Base-by-base conservation (phyloP, 2,797 vertebrate species). In the Platyrinchus mystaceus region DNA sequence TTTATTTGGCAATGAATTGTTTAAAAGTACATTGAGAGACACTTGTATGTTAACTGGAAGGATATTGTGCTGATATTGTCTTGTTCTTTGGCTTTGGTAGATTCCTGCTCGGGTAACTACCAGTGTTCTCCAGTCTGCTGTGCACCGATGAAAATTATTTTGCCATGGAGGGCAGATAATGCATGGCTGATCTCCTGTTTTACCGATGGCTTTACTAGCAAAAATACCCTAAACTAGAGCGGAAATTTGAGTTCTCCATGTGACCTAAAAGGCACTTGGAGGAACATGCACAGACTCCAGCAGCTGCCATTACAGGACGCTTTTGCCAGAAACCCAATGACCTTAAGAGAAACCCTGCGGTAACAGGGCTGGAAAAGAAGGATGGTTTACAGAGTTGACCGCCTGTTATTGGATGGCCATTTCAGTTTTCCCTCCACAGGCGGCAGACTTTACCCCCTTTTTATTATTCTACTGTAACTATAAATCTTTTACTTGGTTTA, bases 81-180 rank as follows among this genome's bases (percentile, higher is more conserved):
- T 92, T 98, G 93, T 98, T 97, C 96, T 97, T 98, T 98, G 97
- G 95, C 97, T 98, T 98, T 93, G 97, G 96, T 98, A 99, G 99
- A 99, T 99, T 97, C 98, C 99, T 96, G 98, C 99, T 97, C 98
- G 99, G 95, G 98, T 99, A 97, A 98, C 99, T 95, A 98, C 99
- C 97, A 97, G 98, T 95, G 98, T 98, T 97, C 98, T 98, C 97
- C 98, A 98, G 98, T 98, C 98, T 97, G 97, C 98, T 89, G 99
- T 99, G 95, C 99, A 99, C 91, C 99, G 99, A 98, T 99, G 99
- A 99, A 98, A 97, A 96, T 96, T 95, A 91, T 83, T 97, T 97
- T 97, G 98, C 97, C 95, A 50, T 97, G 98, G 98, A 98, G 98
- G 97, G 98, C 97, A 98, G 97, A 97, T 98, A 98, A 98, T 98